Evolutionary conservation across 2,797 vertebrate species (phyloP).

Genomic region (Xiphophorus birchmanni): DNA sequence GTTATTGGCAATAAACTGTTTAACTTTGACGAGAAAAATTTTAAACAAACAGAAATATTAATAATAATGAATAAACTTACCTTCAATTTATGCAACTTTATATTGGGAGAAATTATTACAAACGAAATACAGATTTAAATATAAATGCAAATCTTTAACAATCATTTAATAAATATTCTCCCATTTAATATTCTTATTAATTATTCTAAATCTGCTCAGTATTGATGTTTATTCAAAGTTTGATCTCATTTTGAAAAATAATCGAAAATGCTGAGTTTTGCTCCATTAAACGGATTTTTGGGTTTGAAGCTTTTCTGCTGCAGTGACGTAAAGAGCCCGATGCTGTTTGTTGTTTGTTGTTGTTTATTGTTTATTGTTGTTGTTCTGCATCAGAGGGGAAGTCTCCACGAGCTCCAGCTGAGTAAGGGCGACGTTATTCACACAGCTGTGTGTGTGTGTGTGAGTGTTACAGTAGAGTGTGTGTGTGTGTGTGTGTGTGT

Average conservation of each 20-base stretch:
- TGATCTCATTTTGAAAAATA: background rate
- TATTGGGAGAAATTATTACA: background rate
- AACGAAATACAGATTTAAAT: background rate
- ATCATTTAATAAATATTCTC: background rate
- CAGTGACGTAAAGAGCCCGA: background rate
- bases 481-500: background rate
- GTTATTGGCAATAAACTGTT: background rate
- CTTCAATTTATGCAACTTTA: background rate
- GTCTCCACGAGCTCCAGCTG: slow-evolving; percentile 30
- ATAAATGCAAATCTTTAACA: background rate
- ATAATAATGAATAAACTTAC: background rate
- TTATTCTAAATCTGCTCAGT: background rate
- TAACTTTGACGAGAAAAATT: background rate
- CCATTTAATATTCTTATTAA: background rate
- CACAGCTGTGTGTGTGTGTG: slow-evolving; percentile 6
- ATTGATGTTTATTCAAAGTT: background rate
- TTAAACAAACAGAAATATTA: background rate
- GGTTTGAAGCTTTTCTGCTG: background rate
- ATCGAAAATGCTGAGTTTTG: background rate
- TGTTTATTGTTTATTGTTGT: slow-evolving; percentile 27
- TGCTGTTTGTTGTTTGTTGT: background rate
- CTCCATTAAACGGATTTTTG: background rate
- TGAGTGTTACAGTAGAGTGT: too few relatives aligned
- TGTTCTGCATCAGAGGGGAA: slow-evolving; percentile 35
- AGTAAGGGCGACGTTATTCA: slow-evolving; percentile 8